Conservation (phyloP, 2,113 vertebrate species). For the Condylura cristata region DNA sequence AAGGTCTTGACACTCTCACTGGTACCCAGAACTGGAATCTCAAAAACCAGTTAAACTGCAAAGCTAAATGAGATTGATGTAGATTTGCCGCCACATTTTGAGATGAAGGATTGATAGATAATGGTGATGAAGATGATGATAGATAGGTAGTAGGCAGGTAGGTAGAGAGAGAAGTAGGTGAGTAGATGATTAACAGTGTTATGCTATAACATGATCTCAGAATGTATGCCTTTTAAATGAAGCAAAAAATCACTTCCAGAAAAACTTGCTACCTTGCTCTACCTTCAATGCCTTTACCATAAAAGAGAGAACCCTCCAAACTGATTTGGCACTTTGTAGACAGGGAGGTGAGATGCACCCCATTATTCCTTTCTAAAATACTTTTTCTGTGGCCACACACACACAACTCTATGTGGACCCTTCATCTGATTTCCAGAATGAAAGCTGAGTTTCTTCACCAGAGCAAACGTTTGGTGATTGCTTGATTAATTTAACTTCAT, state of each 20-base stretch:
- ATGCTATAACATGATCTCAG: neutral
- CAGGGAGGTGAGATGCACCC: neutral
- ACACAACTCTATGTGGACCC: neutral
- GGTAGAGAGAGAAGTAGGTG: neutral
- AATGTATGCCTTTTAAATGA: neutral
- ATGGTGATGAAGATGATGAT: neutral
- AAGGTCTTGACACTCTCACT: neutral
- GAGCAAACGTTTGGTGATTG: conserved; percentile 57
- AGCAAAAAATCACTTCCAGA: conserved; percentile 20
- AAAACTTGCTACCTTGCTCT: neutral
- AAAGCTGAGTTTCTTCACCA: conserved; percentile 50
- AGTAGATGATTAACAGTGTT: neutral
- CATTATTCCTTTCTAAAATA: conserved; percentile 8
- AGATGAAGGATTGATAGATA: neutral
- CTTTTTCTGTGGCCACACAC: neutral
- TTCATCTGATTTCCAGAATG: neutral
- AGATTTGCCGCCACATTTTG: neutral
- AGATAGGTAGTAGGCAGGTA: neutral
- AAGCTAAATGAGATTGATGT: conserved; percentile 6
- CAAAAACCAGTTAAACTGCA: conserved; percentile 5
- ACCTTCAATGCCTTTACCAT: neutral
- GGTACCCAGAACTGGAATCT: conserved; percentile 17
- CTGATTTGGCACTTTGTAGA: too few species aligned
- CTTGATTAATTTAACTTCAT: conserved; percentile 71
- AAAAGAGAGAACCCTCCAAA: neutral